These are phyloP conservation scores for Drosophila pallidifrons DNA, from an alignment of 1,140 invertebrate genomes.

Conservation along the genomic window DNA sequence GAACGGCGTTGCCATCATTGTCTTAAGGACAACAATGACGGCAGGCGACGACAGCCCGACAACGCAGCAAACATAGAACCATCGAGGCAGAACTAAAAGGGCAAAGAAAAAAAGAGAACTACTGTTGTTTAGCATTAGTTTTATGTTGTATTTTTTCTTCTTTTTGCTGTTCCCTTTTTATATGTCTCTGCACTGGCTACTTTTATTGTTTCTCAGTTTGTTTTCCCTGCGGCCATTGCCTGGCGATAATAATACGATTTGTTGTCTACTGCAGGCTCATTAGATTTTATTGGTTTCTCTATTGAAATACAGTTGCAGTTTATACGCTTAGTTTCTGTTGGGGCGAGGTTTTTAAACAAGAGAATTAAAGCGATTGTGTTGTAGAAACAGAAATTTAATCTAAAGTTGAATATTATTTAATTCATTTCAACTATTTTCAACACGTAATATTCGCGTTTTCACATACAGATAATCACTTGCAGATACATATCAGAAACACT, in stretches of 20 bases:
- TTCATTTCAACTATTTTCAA: neutral
- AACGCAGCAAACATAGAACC: constrained; percentile 11
- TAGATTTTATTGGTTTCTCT: constrained; percentile 66
- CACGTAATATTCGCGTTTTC: constrained; percentile 29
- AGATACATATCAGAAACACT: neutral
- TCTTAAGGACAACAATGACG: constrained; percentile 68
- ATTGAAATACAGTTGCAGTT: constrained; percentile 32
- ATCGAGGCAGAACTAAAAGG: constrained; percentile 32
- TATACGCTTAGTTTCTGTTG: neutral
- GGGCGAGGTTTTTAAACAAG: neutral
- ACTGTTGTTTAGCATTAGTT: constrained; percentile 73
- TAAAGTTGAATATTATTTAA: neutral
- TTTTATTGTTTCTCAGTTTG: constrained; percentile 64
- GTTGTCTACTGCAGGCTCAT: constrained; percentile 80
- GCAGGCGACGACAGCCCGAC: constrained; percentile 57
- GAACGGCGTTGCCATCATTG: constrained; percentile 62
- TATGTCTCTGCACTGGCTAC: constrained; percentile 67
- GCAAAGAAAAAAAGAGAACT: constrained; percentile 18
- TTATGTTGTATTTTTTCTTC: constrained; percentile 65
- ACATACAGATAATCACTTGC: constrained; percentile 72
- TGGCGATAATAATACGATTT: constrained; percentile 73
- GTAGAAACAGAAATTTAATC: neutral
- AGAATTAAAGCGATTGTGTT: neutral
- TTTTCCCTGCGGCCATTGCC: constrained; percentile 56
- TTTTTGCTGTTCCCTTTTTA: constrained; percentile 52